Conservation (phyloP, 2,113 vertebrate species). For the Dolichotis patagonum region DNA sequence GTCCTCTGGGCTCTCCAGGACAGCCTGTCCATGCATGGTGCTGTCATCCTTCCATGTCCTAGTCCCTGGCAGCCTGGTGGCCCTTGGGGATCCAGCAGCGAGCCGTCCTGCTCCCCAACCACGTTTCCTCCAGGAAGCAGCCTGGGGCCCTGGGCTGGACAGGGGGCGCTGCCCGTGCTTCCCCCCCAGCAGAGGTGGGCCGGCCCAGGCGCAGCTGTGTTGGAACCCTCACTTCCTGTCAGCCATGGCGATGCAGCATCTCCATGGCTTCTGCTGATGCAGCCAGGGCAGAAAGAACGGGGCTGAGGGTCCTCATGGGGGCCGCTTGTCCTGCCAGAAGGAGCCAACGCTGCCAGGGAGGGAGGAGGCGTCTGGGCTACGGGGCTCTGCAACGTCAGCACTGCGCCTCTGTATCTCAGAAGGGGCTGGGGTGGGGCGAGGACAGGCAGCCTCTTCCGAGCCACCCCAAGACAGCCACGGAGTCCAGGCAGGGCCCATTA, state of each 20-base stretch:
- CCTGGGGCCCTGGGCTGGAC: background rate
- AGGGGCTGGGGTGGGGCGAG: background rate
- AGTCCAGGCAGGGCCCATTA: background rate
- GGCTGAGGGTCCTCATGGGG: background rate
- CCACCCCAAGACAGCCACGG: background rate
- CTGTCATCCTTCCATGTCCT: background rate
- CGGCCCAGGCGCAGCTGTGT: background rate
- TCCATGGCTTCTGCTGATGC: constrained; percentile 44
- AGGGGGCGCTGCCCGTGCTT: background rate
- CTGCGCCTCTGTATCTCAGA: background rate
- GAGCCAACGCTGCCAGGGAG: background rate
- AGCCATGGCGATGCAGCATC: background rate
- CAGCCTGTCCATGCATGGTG: background rate
- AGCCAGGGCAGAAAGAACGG: no score
- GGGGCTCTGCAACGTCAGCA: background rate
- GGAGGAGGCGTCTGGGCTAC: background rate
- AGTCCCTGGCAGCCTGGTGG: background rate
- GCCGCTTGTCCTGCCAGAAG: no score
- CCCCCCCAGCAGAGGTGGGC: background rate
- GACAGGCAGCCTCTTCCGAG: background rate
- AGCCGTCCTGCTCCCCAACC: no score
- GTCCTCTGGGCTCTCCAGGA: background rate
- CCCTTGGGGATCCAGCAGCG: background rate
- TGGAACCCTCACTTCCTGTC: background rate
- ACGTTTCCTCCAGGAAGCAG: background rate